phyloP scores from a whole-genome alignment of 2,888 invertebrate genomes.

The Limnephilus rhombicus region DNA sequence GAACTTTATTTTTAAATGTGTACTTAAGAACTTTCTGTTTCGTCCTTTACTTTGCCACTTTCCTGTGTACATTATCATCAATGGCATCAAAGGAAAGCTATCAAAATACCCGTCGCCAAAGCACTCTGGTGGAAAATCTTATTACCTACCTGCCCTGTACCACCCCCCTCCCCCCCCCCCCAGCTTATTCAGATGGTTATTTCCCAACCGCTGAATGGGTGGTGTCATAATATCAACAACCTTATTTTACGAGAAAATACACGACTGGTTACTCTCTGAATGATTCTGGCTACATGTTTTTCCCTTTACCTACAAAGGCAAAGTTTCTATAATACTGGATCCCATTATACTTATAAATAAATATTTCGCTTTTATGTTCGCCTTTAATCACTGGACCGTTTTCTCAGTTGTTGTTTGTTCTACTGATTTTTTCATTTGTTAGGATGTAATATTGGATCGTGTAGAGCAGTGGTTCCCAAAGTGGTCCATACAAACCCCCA shows the following conservation, averaged over 20 bases:
- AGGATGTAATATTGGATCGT: too few species aligned
- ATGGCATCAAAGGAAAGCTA: neutral
- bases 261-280: neutral
- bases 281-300: neutral
- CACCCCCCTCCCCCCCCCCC: neutral
- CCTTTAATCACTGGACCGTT: neutral
- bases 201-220: slow-evolving; percentile 4
- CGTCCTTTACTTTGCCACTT: neutral
- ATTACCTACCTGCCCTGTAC: neutral
- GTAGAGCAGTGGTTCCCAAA: too few species aligned
- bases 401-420: neutral
- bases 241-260: neutral
- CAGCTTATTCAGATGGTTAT: neutral
- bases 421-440: neutral
- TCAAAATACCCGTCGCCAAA: neutral
- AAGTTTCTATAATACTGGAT: neutral
- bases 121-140: slow-evolving; percentile 32
- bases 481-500: too few species aligned
- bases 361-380: neutral
- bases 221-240: neutral
- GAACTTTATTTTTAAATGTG: neutral
- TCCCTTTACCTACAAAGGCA: neutral
- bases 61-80: neutral
- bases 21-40: neutral
- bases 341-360: neutral